phyloP scores from a whole-genome alignment of 2,113 vertebrate species.

The Aramus guarauna region DNA sequence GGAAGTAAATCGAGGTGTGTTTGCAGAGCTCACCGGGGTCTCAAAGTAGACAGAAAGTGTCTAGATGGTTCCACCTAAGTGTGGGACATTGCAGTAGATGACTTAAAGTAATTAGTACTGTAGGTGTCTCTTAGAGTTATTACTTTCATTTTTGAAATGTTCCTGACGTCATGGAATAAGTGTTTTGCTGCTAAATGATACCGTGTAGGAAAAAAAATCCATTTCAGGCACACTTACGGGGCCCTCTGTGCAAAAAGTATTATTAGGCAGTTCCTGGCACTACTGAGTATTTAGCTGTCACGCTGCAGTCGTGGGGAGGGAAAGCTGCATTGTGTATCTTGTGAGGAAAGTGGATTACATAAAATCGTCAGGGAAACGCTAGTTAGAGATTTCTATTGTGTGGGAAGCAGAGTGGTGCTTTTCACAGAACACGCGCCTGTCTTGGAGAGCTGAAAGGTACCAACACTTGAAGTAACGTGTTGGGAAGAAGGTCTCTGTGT shows the following conservation, averaged over 20 bases:
- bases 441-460: slow-evolving; percentile 45
- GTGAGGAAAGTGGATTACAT: slow-evolving; percentile 54
- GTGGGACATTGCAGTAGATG: background rate
- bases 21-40: background rate
- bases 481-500: slow-evolving; percentile 24
- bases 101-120: background rate
- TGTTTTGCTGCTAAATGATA: background rate
- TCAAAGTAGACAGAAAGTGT: background rate
- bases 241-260: background rate
- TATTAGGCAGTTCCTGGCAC: background rate
- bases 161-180: background rate
- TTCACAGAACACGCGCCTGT: slow-evolving; percentile 26
- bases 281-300: background rate
- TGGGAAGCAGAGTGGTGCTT: slow-evolving; percentile 50
- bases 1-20: background rate
- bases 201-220: background rate
- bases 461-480: slow-evolving; percentile 4
- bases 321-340: slow-evolving; percentile 39
- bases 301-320: background rate
- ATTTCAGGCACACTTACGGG: background rate
- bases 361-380: slow-evolving; percentile 53
- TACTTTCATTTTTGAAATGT: background rate
- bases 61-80: background rate
- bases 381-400: slow-evolving; percentile 43
- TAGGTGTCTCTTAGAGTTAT: background rate